Conservation (phyloP, 2,113 vertebrate species). For the Nesoenas mayeri region DNA sequence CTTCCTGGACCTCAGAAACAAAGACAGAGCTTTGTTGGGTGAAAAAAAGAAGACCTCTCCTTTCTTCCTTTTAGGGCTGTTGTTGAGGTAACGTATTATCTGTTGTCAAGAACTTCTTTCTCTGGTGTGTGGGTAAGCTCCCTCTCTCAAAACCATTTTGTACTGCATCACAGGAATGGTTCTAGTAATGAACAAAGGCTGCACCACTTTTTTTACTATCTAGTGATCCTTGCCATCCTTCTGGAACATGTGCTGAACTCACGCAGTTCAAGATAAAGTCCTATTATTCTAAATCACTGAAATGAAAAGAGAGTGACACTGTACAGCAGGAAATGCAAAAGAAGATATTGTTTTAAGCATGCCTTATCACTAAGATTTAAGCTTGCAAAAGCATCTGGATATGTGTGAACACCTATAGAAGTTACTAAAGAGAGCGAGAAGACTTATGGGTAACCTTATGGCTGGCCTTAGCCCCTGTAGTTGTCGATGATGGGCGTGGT, state of each 20-base stretch:
- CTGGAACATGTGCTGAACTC: background rate
- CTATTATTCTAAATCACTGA: background rate
- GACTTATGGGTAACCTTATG: background rate
- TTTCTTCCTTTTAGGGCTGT: background rate
- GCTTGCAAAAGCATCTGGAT: background rate
- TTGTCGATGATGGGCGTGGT: background rate
- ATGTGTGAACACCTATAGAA: background rate
- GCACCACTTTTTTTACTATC: background rate
- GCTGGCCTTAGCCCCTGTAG: background rate
- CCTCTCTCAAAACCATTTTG: background rate
- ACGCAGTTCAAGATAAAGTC: background rate
- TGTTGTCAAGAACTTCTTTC: background rate
- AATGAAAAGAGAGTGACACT: background rate
- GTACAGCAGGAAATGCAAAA: background rate
- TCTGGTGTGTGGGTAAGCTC: background rate
- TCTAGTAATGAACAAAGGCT: background rate
- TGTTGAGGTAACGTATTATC: background rate
- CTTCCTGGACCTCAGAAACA: background rate
- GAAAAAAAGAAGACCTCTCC: background rate
- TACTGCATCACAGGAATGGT: background rate
- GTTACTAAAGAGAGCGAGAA: background rate
- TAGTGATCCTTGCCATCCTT: background rate
- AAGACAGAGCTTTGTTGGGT: background rate
- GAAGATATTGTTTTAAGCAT: background rate
- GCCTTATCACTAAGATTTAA: background rate